These are phyloP conservation scores for Rhodophaea formosa DNA, from an alignment of 2,888 invertebrate species.

Conservation along the genomic window DNA sequence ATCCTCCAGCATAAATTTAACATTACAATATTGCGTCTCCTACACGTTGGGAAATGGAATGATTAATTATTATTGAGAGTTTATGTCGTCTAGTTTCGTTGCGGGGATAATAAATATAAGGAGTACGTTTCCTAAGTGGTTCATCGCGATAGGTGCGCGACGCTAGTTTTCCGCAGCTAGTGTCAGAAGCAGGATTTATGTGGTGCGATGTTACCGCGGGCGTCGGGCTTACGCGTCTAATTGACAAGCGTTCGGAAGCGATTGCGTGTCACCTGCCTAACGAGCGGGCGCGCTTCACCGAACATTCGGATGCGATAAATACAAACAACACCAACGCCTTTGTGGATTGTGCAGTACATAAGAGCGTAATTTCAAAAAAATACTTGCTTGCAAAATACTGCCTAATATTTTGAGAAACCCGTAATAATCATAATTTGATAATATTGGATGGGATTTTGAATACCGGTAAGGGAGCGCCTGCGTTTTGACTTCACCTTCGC, in stretches of 20 bases:
- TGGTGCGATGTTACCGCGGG: constrained; percentile 50
- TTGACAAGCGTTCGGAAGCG: constrained; percentile 65
- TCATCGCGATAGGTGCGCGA: constrained; percentile 38
- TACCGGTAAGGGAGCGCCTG: too few species aligned
- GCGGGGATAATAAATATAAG: constrained; percentile 6
- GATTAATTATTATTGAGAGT: background rate
- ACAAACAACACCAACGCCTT: background rate
- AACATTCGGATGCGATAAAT: constrained; percentile 19
- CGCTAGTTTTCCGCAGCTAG: constrained; percentile 42
- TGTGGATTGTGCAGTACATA: too few species aligned
- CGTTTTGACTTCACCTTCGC: too few species aligned
- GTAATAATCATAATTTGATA: too few species aligned
- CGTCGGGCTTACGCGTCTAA: constrained; percentile 56
- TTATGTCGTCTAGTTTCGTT: background rate
- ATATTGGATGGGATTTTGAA: too few species aligned
- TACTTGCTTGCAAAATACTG: too few species aligned
- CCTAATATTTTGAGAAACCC: too few species aligned
- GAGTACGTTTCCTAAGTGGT: constrained; percentile 32
- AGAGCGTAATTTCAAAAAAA: too few species aligned
- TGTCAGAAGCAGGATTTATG: constrained; percentile 54
- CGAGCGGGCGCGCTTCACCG: constrained; percentile 40
- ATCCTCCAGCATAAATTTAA: constrained; percentile 26
- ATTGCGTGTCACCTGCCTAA: constrained; percentile 49
- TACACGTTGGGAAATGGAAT: background rate
- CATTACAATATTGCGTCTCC: constrained; percentile 12